Evolutionary conservation across 2,113 vertebrate genomes (phyloP), one percentile per base, ranked within the genome.

Genomic region (Delphinus delphis): DNA sequence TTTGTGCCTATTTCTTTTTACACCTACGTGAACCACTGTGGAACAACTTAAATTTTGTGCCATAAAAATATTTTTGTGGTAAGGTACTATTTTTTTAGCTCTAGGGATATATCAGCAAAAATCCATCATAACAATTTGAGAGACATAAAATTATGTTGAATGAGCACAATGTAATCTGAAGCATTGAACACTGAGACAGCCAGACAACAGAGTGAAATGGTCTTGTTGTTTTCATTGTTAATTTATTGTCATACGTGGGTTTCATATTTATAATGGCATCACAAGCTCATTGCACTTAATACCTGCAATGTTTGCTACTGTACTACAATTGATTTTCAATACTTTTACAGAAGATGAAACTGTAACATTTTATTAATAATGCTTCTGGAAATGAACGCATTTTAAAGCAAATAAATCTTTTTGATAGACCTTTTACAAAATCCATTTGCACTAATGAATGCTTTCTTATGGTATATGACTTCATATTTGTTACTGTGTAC

Each of bases 381-480:
- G 97, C 98, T 98, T 98, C 98, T 98, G 97, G 94, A 98, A 98
- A 99, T 98, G 96, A 97, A 98, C 98, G 98, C 97, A 98, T 99
- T 99, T 99, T 99, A 98, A 99, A 98, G 99, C 3, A 94, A 99
- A 98, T 98, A 99, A 99, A 98, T 97, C 98, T 98, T 99, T 99
- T 99, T 99, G 98, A 99, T 99, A 99, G 98, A 98, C 97, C 98
- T 99, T 99, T 99, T 99, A 99, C 99, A 99, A 98, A 99, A 98
- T 93, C 97, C 97, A 98, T 76, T 99, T 99, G 99, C 99, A 99
- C 99, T 99, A 99, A 99, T 98, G 98, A 97, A 99, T 98, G 99
- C 98, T 99, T 99, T 99, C 98, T 99, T 99, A 99, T 95, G 98
- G 98, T 97, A 96, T 98, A 98, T 98, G 98, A 98, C 98, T 98